phyloP scores from a whole-genome alignment of 2,888 invertebrate species.

The Oasisia sp. region DNA sequence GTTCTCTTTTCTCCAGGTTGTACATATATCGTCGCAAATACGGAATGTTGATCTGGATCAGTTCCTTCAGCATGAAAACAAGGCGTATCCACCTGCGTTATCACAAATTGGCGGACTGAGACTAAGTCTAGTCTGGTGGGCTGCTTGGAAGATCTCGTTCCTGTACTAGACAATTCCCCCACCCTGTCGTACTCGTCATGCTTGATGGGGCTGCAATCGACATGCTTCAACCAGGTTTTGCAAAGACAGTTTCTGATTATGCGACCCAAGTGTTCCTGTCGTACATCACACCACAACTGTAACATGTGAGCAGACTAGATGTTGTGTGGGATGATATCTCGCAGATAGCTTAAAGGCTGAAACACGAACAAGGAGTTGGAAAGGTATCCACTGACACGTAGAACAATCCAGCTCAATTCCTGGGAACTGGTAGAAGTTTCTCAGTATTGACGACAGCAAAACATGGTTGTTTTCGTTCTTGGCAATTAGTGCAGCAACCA shows the following conservation, averaged over 20 bases:
- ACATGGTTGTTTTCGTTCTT: slow-evolving; percentile 34
- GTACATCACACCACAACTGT: slow-evolving; percentile 33
- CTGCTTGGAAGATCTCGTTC: background rate
- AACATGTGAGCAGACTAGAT: slow-evolving; percentile 35
- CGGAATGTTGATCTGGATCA: too few relatives aligned
- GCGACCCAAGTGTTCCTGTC: background rate
- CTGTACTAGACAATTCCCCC: background rate
- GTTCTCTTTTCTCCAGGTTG: too few relatives aligned
- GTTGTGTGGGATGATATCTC: slow-evolving; percentile 40
- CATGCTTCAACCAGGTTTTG: background rate
- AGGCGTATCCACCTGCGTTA: too few relatives aligned
- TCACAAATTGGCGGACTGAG: too few relatives aligned
- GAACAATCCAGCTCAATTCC: slow-evolving; percentile 31
- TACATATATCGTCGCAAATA: too few relatives aligned
- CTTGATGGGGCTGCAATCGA: background rate
- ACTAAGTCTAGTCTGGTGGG: background rate
- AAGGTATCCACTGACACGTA: slow-evolving; percentile 34
- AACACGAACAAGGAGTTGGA: slow-evolving; percentile 39
- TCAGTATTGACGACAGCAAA: slow-evolving; percentile 31
- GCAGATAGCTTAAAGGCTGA: slow-evolving; percentile 38
- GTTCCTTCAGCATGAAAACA: too few relatives aligned
- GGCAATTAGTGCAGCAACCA: background rate
- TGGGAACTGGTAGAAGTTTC: slow-evolving; percentile 37
- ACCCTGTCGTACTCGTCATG: background rate
- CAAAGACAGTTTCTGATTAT: background rate